Conservation (phyloP, 2,113 vertebrate species). For the Trematocara zebra region DNA sequence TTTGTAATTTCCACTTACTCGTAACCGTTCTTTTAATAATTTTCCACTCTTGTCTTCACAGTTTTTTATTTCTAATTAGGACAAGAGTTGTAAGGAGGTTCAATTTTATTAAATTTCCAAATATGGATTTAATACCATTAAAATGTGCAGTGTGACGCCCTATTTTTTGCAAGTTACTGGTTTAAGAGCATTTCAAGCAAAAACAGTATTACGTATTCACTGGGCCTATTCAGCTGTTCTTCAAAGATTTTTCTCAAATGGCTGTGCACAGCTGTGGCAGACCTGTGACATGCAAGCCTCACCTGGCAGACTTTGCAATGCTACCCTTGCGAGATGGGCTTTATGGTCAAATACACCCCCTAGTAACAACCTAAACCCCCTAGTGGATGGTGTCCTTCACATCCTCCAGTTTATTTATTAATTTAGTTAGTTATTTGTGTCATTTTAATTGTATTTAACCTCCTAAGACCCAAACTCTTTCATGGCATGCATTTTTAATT, state of each 20-base stretch:
- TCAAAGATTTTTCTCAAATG: not conserved
- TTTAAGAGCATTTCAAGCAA: not conserved
- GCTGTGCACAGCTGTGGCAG: not conserved
- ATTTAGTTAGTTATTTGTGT: not conserved
- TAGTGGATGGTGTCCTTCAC: not conserved
- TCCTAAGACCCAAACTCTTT: not conserved
- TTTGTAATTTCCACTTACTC: conserved; percentile 18
- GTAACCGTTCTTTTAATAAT: conserved; percentile 31
- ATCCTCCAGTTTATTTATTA: not conserved
- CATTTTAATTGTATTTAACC: not conserved
- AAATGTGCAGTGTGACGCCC: not conserved
- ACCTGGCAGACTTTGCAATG: not conserved
- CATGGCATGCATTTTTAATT: not conserved
- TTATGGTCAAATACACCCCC: not conserved
- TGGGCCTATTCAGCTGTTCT: not conserved
- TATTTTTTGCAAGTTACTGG: not conserved
- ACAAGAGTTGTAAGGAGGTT: conserved; percentile 14
- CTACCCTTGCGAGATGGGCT: not conserved
- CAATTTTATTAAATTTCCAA: conserved; percentile 29
- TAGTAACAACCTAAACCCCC: not conserved
- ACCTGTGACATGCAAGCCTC: not conserved
- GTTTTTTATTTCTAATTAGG: conserved; percentile 43
- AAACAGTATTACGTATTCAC: not conserved
- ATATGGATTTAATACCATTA: conserved; percentile 5
- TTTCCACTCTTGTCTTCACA: not conserved